Base-by-base conservation (phyloP, 2,888 invertebrate species). In the Lutraria lutraria region DNA sequence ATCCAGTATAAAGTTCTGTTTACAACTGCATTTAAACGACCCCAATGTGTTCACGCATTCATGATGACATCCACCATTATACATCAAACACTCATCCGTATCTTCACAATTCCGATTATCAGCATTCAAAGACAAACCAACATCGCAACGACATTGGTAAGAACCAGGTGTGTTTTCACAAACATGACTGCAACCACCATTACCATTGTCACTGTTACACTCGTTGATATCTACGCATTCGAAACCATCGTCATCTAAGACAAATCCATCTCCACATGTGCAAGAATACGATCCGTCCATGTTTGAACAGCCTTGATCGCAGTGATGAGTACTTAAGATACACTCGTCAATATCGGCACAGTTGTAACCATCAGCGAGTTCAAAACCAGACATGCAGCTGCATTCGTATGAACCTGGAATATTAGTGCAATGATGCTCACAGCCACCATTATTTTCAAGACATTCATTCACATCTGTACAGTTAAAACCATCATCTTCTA, bases 371-470 rank as follows among this genome's bases (percentile, higher is more conserved):
- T 79, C 15, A 1, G 25, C 8, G 15, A 72, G 72, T 8, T 25
- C 31, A 72, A n/a, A 72, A 15, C 72, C 72, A 72, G 12, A 2
- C 10, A 31, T 31, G 21, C 79, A 79, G 19, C 19, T 43, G n/a
- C 81, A 81, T n/a, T 12, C n/a, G n/a, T 52, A 81, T 13, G 81
- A 81, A 1, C 81, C 81, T 0, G 52, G 52, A 3, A 19, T 81
- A 52, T 81, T 53, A 2, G 34, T 53, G n/a, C 81, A 81, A n/a
- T n/a, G 2, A 13, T 81, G 81, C n/a, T 81, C 81, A 81, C 81
- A 81, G 13, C 34, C 53, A 16, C 81, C 54, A 52, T 81, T 81
- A 34, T 54, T 81, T 25, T 25, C 13, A 16, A 8, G 25, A 53
- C 81, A 81, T 81, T 81, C 81, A 6, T 81, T 13, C 12, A 81